Base-by-base conservation (phyloP, 2,113 vertebrate genomes). In the Sitta europaea region DNA sequence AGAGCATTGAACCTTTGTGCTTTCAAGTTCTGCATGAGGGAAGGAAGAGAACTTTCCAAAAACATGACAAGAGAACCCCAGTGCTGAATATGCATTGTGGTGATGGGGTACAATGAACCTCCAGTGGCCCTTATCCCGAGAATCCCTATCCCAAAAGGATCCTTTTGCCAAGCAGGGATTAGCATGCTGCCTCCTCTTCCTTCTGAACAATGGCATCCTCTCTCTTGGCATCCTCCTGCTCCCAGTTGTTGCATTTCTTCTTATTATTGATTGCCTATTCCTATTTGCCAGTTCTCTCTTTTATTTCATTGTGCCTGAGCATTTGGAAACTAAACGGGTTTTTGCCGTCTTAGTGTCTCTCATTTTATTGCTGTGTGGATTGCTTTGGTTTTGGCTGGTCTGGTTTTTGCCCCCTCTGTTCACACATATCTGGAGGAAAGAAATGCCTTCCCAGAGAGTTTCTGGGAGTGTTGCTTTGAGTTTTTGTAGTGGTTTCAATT, bases 71-170 rank as follows among this genome's bases (percentile, higher is more conserved):
- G 24, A 45, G 50, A 57, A 4, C 6, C 19, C 31, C 67, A 42
- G 0, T 3, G 27, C 16, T 7, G n/a, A 62, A 7, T 36, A 8
- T 0, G 51, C 17, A 2, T 10, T 31, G 20, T 27, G 18, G 22
- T 5, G 6, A 4, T 14, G 16, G 18, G 14, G 3, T 8, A 6
- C 29, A 10, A 1, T 3, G 38, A 43, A 16, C 5, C 9, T n/a
- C 10, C 36, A 17, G 42, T 2, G 10, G 24, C 40, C 22, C 27
- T 87, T 40, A 48, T 29, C 17, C n/a, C 5, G 6, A 29, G 42
- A 6, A 33, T 72, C 24, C 25, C 88, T n/a, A 22, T 38, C 23
- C 29, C 6, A 9, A n/a, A 8, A n/a, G 40, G 33, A 31, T 61
- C 18, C 12, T 42, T 12, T 48, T n/a, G 25, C 57, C 63, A 65